These are phyloP conservation scores for Alloscopus bannaensis DNA, from an alignment of 2,888 invertebrate genomes.

Conservation along the genomic window DNA sequence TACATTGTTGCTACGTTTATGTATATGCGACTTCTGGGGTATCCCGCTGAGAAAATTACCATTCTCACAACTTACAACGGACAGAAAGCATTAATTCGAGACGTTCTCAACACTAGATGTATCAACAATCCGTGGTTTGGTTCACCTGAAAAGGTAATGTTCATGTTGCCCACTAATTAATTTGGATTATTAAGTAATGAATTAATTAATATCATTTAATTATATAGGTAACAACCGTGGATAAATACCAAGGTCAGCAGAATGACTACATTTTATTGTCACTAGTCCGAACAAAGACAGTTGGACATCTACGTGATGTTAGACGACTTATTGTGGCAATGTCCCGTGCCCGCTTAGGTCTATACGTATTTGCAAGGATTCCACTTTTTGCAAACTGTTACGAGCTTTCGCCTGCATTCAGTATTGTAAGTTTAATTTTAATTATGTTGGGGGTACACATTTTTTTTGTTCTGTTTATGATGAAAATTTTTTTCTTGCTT, in stretches of 20 bases:
- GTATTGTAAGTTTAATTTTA: slow-evolving; percentile 83
- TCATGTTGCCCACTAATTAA: slow-evolving; percentile 13
- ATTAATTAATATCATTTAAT: slow-evolving; percentile 29
- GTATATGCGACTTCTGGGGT: slow-evolving; percentile 98
- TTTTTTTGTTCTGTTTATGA: too few species aligned
- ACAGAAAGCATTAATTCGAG: slow-evolving; percentile 97
- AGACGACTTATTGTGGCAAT: slow-evolving; percentile 97
- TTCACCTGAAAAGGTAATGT: slow-evolving; percentile 90
- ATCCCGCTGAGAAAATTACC: slow-evolving; percentile 97
- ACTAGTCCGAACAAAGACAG: slow-evolving; percentile 94
- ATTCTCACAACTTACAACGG: slow-evolving; percentile 99
- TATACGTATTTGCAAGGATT: slow-evolving; percentile 96
- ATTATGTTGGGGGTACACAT: too few species aligned
- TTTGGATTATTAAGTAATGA: not conserved
- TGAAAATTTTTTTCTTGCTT: not conserved
- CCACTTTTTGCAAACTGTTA: slow-evolving; percentile 96
- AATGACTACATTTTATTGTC: slow-evolving; percentile 98
- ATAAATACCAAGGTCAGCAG: slow-evolving; percentile 99
- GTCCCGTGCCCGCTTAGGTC: slow-evolving; percentile 96
- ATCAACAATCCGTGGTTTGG: slow-evolving; percentile 97
- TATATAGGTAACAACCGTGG: slow-evolving; percentile 90
- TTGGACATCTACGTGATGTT: slow-evolving; percentile 98
- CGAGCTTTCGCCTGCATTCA: slow-evolving; percentile 96
- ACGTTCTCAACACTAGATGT: slow-evolving; percentile 95
- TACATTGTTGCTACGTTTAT: slow-evolving; percentile 98